A percentile compares a stretch with the other conserved stretches of the same genome.
phyloP scores from a whole-genome alignment of 2,113 vertebrate genomes.

The Lichenostomus cassidix region DNA sequence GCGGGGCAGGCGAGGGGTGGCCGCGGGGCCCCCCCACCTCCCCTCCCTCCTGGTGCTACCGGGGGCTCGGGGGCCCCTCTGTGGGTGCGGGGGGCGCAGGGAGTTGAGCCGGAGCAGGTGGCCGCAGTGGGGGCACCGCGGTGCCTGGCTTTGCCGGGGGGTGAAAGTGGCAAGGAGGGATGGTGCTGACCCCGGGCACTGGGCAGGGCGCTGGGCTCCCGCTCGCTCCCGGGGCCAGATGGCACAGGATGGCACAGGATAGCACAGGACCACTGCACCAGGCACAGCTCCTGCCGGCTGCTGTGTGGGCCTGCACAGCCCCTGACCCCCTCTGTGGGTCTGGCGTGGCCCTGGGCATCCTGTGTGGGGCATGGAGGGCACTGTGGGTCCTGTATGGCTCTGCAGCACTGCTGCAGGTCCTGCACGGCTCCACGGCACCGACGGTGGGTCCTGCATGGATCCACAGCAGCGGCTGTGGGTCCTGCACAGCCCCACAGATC shows the following conservation, averaged over 20 bases:
- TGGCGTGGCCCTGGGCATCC: rapidly evolving
- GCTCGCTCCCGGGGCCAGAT: neutral
- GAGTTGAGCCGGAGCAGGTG: neutral
- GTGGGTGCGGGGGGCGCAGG: neutral
- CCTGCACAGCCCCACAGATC: neutral
- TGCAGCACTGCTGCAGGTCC: neutral
- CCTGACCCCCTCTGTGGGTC: neutral
- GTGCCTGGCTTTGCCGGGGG: neutral
- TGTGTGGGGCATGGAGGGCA: neutral
- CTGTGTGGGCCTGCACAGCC: rapidly evolving
- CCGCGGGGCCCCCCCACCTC: neutral
- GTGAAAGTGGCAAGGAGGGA: neutral
- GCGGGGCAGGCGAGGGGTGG: neutral
- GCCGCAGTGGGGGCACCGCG: neutral
- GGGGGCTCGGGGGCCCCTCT: neutral
- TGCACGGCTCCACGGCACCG: rapidly evolving
- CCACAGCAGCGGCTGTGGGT: neutral
- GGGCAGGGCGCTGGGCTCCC: neutral
- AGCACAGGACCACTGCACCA: neutral
- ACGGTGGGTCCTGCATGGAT: neutral
- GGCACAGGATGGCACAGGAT: neutral
- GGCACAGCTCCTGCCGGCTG: neutral
- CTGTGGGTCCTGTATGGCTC: neutral
- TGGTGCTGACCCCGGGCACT: neutral
- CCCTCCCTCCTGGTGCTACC: conserved; percentile 17